Base-by-base conservation (phyloP, 1,140 invertebrate genomes). In the Notospermus geniculatus region DNA sequence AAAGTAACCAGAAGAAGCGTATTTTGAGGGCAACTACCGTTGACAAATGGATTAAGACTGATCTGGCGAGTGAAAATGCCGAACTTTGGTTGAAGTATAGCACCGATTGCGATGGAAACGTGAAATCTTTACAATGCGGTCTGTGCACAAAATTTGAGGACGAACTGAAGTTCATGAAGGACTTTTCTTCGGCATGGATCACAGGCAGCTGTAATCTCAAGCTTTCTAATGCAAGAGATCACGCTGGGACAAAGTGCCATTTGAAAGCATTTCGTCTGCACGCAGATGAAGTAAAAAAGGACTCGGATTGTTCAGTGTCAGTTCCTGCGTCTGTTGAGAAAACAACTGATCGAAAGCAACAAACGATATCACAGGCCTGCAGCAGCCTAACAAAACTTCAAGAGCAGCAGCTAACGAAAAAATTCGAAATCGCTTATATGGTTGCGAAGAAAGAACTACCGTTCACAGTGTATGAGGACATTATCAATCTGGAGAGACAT, bases 401-500 rank as follows among this genome's bases (percentile, higher is more conserved):
- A 7, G 46, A 50, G n/a, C 4, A 50, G 9, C 46, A 50, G 46
- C 46, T 50, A 9, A 19, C n/a, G 46, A 19, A 27, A 27, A 50
- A 50, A 50, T 50, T 50, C 25, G 46, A 50, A 50, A n/a, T 50
- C n/a, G 46, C 46, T 7, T 50, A 50, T 27, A 23, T 50, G n/a
- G 46, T 50, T n/a, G 46, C 46, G n/a, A 50, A 50, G n/a, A 50
- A 27, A 9, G 46, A 50, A n/a, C n/a, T 50, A 9, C 46, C 46
- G 25, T 50, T 50, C 46, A 50, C 46, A 5, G n/a, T n/a, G 9
- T 50, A 50, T n/a, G 46, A 50, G 46, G 46, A 50, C 9, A 50
- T 50, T n/a, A n/a, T 50, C 5, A 50, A 50, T 5, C 46, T 50
- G 4, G 46, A 50, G 25, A 50, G 4, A n/a, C 46, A n/a, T n/a